Percentiles rank a stretch among this genome's conserved stretches.
phyloP scores from a whole-genome alignment of 2,797 vertebrate species.

The Malacoraja senta region DNA sequence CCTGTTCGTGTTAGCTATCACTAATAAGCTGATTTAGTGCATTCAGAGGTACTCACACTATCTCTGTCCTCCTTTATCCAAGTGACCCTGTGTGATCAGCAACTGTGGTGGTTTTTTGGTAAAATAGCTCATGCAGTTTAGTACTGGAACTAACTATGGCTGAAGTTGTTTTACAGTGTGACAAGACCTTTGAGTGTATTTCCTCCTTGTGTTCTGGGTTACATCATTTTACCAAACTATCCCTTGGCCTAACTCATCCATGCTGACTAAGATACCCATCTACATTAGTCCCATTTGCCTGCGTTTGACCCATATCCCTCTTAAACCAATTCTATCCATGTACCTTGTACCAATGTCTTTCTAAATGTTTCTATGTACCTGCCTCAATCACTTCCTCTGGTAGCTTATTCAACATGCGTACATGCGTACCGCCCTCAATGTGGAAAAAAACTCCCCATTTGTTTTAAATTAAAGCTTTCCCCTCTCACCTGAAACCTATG shows the following conservation, averaged over 20 bases:
- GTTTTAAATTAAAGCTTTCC: too few relatives aligned
- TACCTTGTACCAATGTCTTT: neutral
- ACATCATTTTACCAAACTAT: neutral
- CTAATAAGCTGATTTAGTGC: neutral
- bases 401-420: neutral
- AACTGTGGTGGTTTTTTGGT: neutral
- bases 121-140: neutral
- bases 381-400: too few relatives aligned
- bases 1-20: neutral
- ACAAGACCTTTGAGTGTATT: neutral
- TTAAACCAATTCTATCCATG: too few relatives aligned
- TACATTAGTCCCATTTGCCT: neutral
- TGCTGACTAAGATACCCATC: neutral
- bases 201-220: neutral
- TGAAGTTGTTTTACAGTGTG: neutral
- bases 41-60: neutral
- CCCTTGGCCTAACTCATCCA: too few relatives aligned
- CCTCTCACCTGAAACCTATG: too few relatives aligned
- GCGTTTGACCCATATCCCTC: too few relatives aligned
- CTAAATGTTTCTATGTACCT: neutral
- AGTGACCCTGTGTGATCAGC: neutral
- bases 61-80: neutral
- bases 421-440: too few relatives aligned
- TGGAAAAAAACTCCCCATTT: too few relatives aligned
- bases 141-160: too few relatives aligned